Evolutionary conservation across 2,797 vertebrate species (phyloP).

Genomic region (Oreonectes daqikongensis): DNA sequence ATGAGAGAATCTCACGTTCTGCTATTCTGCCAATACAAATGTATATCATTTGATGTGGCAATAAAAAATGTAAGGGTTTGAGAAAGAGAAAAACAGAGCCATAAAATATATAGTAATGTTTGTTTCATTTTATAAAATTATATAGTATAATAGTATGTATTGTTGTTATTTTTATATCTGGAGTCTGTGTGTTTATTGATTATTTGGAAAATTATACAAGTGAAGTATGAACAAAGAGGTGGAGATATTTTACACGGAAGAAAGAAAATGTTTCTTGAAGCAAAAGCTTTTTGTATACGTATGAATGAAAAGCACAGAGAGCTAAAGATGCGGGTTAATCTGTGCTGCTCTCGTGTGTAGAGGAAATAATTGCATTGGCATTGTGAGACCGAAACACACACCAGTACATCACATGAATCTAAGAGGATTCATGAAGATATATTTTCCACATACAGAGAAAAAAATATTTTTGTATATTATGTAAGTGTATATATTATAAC

Average conservation of each 20-base stretch:
- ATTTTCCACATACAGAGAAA: not conserved
- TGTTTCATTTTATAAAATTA: not conserved
- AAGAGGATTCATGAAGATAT: not conserved
- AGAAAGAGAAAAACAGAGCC: not conserved
- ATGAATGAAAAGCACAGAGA: constrained; percentile 26
- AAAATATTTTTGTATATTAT: not conserved
- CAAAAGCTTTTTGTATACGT: not conserved
- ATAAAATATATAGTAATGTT: not conserved
- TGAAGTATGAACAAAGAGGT: constrained; percentile 35
- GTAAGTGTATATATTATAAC: too few species aligned
- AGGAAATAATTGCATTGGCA: constrained; percentile 49
- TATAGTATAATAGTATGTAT: not conserved
- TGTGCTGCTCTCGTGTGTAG: constrained; percentile 44
- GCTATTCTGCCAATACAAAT: not conserved
- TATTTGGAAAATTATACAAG: not conserved
- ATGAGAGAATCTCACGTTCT: not conserved
- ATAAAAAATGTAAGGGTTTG: not conserved
- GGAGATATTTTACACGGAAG: too few species aligned
- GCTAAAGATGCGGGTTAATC: constrained; percentile 49
- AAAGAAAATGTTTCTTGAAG: not conserved
- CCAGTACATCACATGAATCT: constrained; percentile 8
- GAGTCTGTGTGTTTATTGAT: not conserved
- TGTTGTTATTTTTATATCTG: not conserved
- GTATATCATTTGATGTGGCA: not conserved
- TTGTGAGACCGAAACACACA: constrained; percentile 37